These are phyloP conservation scores for Melanaphis sacchari DNA, from an alignment of 1,140 invertebrate species.

Conservation along the genomic window DNA sequence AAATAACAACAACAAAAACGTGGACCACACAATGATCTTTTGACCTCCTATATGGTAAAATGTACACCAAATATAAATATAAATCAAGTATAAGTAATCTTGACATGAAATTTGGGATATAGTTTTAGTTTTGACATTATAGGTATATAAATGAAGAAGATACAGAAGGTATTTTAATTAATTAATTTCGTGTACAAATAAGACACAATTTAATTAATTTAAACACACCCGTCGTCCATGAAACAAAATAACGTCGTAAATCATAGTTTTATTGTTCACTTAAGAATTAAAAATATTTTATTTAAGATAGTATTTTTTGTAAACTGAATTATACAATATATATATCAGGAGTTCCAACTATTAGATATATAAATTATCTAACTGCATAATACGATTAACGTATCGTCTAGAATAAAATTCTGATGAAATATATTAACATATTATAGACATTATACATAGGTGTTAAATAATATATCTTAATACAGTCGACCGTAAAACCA, in stretches of 20 bases:
- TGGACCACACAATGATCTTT: slow-evolving; percentile 38
- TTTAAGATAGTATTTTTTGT: no score
- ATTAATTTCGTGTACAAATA: neutral
- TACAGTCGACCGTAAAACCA: neutral
- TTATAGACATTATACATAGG: neutral
- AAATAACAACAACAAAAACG: slow-evolving; percentile 8
- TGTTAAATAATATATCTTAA: neutral
- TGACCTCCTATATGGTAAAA: slow-evolving; percentile 1
- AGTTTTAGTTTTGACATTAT: slow-evolving; percentile 13
- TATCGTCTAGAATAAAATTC: neutral
- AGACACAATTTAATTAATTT: neutral
- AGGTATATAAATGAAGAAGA: slow-evolving; percentile 35
- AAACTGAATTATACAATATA: neutral
- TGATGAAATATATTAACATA: neutral
- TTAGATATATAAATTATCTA: neutral
- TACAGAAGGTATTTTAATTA: neutral
- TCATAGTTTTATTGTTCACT: neutral
- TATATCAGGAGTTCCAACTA: neutral
- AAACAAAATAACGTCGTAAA: neutral
- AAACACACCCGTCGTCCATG: neutral
- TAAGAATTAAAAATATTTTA: neutral
- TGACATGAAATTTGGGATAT: neutral
- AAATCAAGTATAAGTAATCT: slow-evolving; percentile 21
- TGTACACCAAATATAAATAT: neutral
- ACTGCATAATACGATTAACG: neutral